Base-by-base conservation (phyloP, 2,113 vertebrate genomes). In the Lasiurus cinereus region DNA sequence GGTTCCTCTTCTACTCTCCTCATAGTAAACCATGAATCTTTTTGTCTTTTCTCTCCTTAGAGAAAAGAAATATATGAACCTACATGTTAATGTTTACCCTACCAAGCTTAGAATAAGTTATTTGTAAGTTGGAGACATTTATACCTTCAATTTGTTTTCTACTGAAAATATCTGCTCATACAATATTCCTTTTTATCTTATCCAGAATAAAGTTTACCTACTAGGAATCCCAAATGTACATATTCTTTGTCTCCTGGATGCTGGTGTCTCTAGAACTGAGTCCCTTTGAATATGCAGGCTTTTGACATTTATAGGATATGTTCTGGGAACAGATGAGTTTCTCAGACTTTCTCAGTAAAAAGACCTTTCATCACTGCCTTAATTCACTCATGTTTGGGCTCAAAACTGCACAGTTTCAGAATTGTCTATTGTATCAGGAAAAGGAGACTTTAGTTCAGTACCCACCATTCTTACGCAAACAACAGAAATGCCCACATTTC, bases 271-370 rank as follows among this genome's bases (percentile, higher is more conserved):
- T 46, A 56, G 52, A 77, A 82, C 18, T 69, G 72, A 93, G 33
- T 11, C 6, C 73, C 83, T 80, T 91, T 72, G 52, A 39, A 16
- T n/a, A 67, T 29, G 59, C 89, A 77, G 36, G 12, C 24, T 93
- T 88, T 88, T 59, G 24, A 74, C n/a, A 80, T 76, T 64, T 90
- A n/a, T 8, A 73, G 16, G 54, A 93, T 39, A 92, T 64, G 90
- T 92, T 89, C 46, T 69, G 33, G 48, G 86, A 46, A 27, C 33
- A 67, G 33, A 92, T 6, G 27, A 36, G 36, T 59, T 83, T 83
- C 43, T 80, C 64, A 83, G 86, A 92, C 31, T 14, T 84, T 83
- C 74, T 94, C 76, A 31, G 29, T 80, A 31, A 33, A 86, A 79
- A 88, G 72, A 86, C 27, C 22, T 87, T 90, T 84, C 16, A 59